Evolutionary conservation across 2,113 vertebrate species (phyloP).

Genomic region (Vidua chalybeata): DNA sequence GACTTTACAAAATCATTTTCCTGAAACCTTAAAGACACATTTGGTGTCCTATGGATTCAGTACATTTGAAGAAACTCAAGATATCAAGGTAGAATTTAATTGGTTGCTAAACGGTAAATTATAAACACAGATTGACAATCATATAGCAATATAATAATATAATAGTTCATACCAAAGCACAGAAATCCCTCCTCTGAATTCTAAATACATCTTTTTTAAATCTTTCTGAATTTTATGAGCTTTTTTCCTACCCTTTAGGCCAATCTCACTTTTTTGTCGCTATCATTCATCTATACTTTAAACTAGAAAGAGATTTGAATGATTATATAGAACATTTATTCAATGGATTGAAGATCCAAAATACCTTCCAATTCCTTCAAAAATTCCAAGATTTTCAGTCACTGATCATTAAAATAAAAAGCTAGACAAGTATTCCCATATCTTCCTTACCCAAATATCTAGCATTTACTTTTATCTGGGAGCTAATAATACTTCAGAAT

Average conservation of each 20-base stretch:
- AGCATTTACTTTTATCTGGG: background rate
- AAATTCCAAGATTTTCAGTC: background rate
- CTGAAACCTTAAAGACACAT: background rate
- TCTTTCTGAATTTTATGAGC: background rate
- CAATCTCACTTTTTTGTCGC: background rate
- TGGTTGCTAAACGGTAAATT: background rate
- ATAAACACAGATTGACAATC: background rate
- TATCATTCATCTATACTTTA: background rate
- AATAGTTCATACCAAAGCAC: background rate
- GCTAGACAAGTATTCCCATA: background rate
- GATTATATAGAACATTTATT: rapidly evolving
- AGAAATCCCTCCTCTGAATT: background rate
- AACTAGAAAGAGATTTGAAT: background rate
- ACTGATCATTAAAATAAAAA: background rate
- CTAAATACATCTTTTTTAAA: background rate
- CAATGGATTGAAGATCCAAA: background rate
- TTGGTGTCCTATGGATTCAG: background rate
- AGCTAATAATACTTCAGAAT: background rate
- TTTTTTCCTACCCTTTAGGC: background rate
- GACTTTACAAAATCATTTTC: background rate
- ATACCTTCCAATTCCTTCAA: background rate
- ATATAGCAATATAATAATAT: background rate
- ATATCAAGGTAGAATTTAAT: background rate
- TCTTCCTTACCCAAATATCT: background rate
- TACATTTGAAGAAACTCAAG: background rate